Base-by-base conservation (phyloP, 1,140 invertebrate genomes). In the Patella vulgata region DNA sequence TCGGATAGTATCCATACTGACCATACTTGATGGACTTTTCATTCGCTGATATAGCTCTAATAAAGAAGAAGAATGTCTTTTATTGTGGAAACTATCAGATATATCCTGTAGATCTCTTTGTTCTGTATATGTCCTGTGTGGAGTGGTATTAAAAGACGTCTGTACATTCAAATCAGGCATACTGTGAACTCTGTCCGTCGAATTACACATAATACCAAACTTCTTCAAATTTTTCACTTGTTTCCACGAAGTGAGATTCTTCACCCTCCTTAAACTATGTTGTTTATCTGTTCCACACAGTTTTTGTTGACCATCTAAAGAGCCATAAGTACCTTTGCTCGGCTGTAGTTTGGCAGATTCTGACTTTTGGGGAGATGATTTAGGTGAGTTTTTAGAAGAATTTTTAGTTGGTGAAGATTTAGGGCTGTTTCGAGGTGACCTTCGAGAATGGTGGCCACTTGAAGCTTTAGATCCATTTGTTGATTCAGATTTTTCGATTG, bases 21-120 rank as follows among this genome's bases (percentile, higher is more conserved):
- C 73, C 31, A 76, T 74, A 58, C 75, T 80, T 25, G 74, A 77
- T 47, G 70, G 63, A 28, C 61, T 66, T 57, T 70, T 67, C 53
- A 79, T 68, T 48, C 74, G 52, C 59, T 81, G 79, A 61, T 81
- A 81, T 55, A 81, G 57, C 36, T 81, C 79, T 30, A 80, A 43
- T 4, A 80, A 42, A 28, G 76, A 78, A 2, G 76, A 74, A 2
- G 78, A 80, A 50, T 80, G 76, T 25, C 76, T 59, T 57, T 77
- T 77, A 33, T 66, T 66, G 59, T 80, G 77, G 54, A 79, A 79
- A 51, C 77, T 77, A 36, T 77, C 68, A 25, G 71, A 69, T 21
- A 77, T 58, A 3, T 54, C 50, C 48, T 64, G 54, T 25, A 63
- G 30, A 14, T 52, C 53, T 46, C 53, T 55, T 19, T 14, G 36